These are phyloP conservation scores for Diabrotica undecimpunctata DNA, from an alignment of 1,140 invertebrate genomes.

Conservation along the genomic window DNA sequence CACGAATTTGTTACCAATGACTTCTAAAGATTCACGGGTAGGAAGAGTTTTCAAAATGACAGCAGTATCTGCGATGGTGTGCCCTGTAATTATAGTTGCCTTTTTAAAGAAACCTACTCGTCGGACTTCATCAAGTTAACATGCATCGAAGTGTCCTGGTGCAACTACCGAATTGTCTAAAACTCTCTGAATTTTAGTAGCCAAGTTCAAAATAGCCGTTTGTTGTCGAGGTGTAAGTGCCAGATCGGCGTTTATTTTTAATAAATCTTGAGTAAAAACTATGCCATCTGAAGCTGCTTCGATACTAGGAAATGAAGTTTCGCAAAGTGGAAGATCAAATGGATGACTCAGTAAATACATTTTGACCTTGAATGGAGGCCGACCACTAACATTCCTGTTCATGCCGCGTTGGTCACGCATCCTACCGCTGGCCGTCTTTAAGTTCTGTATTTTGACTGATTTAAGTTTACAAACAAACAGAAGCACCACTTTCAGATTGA, in stretches of 20 bases:
- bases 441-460: too few species aligned
- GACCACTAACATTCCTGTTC: conserved; percentile 65
- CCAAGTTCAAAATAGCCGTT: conserved; percentile 84
- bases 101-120: conserved; percentile 98
- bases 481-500: too few species aligned
- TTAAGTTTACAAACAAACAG: too few species aligned
- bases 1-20: conserved; percentile 81
- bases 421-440: conserved; percentile 53
- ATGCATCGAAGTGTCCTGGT: conserved; percentile 90
- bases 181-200: conserved; percentile 89
- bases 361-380: conserved; percentile 60
- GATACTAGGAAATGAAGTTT: conserved; percentile 82
- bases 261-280: conserved; percentile 79
- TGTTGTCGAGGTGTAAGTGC: conserved; percentile 87
- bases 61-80: conserved; percentile 94
- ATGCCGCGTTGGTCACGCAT: conserved; percentile 62
- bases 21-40: conserved; percentile 90
- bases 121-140: conserved; percentile 92
- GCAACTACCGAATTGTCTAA: conserved; percentile 90
- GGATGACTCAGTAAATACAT: conserved; percentile 81
- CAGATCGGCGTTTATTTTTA: conserved; percentile 88
- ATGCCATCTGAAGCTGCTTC: conserved; percentile 79
- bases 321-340: conserved; percentile 86
- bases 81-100: conserved; percentile 93
- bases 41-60: conserved; percentile 98